Conservation (phyloP, 2,888 invertebrate species). For the Gnatocerus cornutus region DNA sequence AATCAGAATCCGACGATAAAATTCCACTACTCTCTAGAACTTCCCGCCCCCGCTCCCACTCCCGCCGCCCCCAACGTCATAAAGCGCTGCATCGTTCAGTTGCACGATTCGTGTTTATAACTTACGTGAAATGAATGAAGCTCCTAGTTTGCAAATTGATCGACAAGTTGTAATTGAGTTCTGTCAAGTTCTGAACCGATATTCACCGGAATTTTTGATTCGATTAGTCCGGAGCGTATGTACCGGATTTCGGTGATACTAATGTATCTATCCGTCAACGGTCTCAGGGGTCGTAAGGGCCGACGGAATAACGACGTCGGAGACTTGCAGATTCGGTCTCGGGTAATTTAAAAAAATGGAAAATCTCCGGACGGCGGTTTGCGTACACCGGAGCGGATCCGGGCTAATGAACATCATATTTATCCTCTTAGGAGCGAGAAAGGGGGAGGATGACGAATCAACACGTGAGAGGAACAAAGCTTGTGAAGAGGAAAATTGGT, state of each 20-base stretch:
- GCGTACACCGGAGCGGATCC: conserved; percentile 6
- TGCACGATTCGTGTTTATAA: conserved; percentile 31
- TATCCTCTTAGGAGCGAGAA: conserved; percentile 7
- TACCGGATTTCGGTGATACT: conserved; percentile 17
- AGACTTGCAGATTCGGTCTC: conserved; percentile 21
- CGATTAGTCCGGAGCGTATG: conserved; percentile 26
- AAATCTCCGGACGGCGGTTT: conserved; percentile 13
- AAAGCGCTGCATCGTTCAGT: conserved; percentile 9
- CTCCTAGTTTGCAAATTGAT: conserved; percentile 45
- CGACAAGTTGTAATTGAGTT: conserved; percentile 48
- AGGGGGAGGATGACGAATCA: conserved; percentile 6
- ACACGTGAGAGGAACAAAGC: not conserved
- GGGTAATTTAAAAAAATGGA: conserved; percentile 31
- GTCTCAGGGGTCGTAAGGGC: conserved; percentile 25
- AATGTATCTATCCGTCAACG: conserved; percentile 35
- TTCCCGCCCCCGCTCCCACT: not conserved
- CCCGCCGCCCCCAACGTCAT: not conserved
- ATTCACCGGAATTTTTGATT: conserved; percentile 37
- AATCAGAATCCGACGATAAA: too few relatives aligned
- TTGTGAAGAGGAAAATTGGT: not conserved
- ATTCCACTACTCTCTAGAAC: too few relatives aligned
- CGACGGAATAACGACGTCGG: conserved; percentile 24
- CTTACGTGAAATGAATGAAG: conserved; percentile 41
- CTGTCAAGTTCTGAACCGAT: conserved; percentile 33
- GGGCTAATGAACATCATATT: conserved; percentile 29